A percentile compares a stretch with the other conserved stretches of the same genome.
Evolutionary conservation across 2,888 invertebrate species (phyloP).

Genomic region (Limulus polyphemus): DNA sequence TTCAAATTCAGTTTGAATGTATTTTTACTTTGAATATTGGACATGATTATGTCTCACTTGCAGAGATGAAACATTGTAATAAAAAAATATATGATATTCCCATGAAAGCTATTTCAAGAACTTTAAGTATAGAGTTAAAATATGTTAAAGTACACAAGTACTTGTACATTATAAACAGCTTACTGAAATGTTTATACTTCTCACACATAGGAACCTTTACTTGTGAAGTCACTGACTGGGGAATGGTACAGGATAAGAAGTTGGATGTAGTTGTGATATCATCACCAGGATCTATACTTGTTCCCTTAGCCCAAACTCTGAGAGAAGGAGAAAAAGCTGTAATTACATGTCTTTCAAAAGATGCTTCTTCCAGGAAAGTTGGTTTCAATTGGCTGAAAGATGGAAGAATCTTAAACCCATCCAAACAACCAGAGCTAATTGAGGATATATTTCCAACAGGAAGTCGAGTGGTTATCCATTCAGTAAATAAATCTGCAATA

Average conservation of each 20-base stretch:
- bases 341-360: slow-evolving; percentile 16
- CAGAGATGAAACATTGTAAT: too few relatives aligned
- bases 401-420: slow-evolving; percentile 48
- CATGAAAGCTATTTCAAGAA: too few relatives aligned
- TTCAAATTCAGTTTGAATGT: too few relatives aligned
- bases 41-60: too few relatives aligned
- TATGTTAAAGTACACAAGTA: too few relatives aligned
- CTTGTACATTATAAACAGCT: too few relatives aligned
- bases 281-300: slow-evolving; percentile 9
- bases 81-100: too few relatives aligned
- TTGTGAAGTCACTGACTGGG: slow-evolving; percentile 59
- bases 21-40: too few relatives aligned
- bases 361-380: slow-evolving; percentile 33
- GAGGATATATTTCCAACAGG: slow-evolving; percentile 73
- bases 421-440: slow-evolving; percentile 53
- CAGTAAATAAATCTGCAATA: slow-evolving; percentile 31
- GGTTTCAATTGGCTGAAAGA: slow-evolving; percentile 77
- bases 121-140: too few relatives aligned
- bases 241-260: slow-evolving; percentile 53
- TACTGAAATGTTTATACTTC: too few relatives aligned
- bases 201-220: slow-evolving; percentile 46
- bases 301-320: slow-evolving; percentile 13
- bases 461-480: slow-evolving; percentile 58
- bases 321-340: slow-evolving; percentile 12
- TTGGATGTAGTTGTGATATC: slow-evolving; percentile 30